phyloP scores from a whole-genome alignment of 2,888 invertebrate species.

The Alitta virens region DNA sequence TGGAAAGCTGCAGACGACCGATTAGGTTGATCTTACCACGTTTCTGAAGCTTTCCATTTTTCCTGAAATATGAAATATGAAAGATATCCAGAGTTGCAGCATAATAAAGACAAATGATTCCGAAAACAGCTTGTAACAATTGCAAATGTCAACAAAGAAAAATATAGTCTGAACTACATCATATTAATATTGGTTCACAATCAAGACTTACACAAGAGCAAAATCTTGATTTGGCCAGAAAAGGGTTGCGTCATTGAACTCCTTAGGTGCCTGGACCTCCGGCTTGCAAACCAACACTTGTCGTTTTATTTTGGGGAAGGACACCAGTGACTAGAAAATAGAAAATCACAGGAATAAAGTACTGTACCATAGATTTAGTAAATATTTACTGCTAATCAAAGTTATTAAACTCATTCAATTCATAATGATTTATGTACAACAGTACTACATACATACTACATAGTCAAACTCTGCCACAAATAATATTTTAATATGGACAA shows the following conservation, averaged over 20 bases:
- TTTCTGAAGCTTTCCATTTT: constrained; percentile 91
- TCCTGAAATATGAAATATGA: constrained; percentile 62
- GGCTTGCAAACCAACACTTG: constrained; percentile 87
- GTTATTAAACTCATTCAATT: too few relatives aligned
- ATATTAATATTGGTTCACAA: too few relatives aligned
- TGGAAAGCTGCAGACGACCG: constrained; percentile 89
- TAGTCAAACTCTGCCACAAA: too few relatives aligned
- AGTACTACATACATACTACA: too few relatives aligned
- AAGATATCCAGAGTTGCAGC: too few relatives aligned
- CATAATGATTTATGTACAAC: too few relatives aligned
- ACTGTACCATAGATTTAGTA: too few relatives aligned
- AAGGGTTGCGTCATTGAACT: constrained; percentile 85
- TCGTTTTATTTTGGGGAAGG: constrained; percentile 92
- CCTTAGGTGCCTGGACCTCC: constrained; percentile 79
- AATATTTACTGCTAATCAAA: too few relatives aligned
- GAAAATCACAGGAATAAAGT: background rate
- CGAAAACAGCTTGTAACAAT: background rate
- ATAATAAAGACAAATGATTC: background rate
- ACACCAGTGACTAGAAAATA: constrained; percentile 75
- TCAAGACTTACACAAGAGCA: constrained; percentile 67
- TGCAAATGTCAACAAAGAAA: background rate
- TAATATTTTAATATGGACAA: too few relatives aligned
- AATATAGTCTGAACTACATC: background rate
- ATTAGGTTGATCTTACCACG: constrained; percentile 95
- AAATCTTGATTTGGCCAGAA: constrained; percentile 99